phyloP scores from a whole-genome alignment of 2,888 invertebrate genomes.

The Eurytoma adleriae region DNA sequence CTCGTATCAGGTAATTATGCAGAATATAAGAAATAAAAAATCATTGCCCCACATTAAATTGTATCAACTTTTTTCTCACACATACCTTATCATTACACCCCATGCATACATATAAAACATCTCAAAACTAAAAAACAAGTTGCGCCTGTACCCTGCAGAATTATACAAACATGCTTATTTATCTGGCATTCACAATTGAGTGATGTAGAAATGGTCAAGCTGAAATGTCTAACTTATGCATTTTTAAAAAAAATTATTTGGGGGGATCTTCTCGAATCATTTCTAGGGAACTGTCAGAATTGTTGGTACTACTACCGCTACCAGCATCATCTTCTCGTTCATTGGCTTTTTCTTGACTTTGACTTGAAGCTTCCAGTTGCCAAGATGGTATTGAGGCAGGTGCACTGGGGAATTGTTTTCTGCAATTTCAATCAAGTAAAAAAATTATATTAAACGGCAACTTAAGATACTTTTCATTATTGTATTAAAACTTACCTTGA shows the following conservation, averaged over 20 bases:
- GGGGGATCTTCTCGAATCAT: slow-evolving; percentile 75
- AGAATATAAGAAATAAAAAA: slow-evolving; percentile 52
- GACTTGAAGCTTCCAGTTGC: slow-evolving; percentile 81
- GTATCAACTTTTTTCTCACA: slow-evolving; percentile 46
- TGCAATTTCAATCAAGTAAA: slow-evolving; percentile 66
- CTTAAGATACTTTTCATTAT: background rate
- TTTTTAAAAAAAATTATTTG: slow-evolving; percentile 64
- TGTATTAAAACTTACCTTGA: slow-evolving; percentile 66
- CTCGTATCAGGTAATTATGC: slow-evolving; percentile 31
- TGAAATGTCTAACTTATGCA: slow-evolving; percentile 36
- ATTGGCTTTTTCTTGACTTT: slow-evolving; percentile 68
- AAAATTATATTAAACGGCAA: slow-evolving; percentile 37
- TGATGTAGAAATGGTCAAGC: slow-evolving; percentile 50
- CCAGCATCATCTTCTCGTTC: slow-evolving; percentile 75
- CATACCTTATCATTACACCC: slow-evolving; percentile 49
- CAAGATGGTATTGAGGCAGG: slow-evolving; percentile 86
- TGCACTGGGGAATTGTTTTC: slow-evolving; percentile 88
- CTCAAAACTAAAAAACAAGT: slow-evolving; percentile 57
- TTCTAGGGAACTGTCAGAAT: slow-evolving; percentile 76
- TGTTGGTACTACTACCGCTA: slow-evolving; percentile 75
- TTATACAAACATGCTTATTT: slow-evolving; percentile 47
- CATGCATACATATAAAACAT: slow-evolving; percentile 54
- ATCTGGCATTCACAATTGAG: slow-evolving; percentile 44
- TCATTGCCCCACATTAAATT: slow-evolving; percentile 47
- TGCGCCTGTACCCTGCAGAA: slow-evolving; percentile 34